Evolutionary conservation across 2,888 invertebrate species (phyloP).

Genomic region (Metopia argyrocephala): DNA sequence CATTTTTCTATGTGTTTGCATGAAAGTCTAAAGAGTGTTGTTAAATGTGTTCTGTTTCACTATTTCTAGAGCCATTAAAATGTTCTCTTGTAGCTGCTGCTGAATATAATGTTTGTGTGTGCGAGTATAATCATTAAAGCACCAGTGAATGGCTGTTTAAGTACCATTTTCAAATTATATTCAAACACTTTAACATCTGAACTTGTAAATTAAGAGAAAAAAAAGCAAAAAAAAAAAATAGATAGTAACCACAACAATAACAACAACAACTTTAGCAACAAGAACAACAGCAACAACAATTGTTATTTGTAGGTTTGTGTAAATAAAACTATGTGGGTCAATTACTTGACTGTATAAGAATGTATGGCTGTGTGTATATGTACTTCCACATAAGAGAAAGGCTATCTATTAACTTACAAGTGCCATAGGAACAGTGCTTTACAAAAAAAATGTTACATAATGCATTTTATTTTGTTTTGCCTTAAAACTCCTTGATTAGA

Average conservation of each 20-base stretch:
- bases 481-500: too few relatives aligned
- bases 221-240: neutral
- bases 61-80: neutral
- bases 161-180: conserved; percentile 43
- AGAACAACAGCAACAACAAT: conserved; percentile 1
- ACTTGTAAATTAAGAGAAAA: conserved; percentile 19
- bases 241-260: neutral
- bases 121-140: conserved; percentile 10
- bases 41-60: neutral
- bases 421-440: too few relatives aligned
- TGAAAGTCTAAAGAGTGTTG: too few relatives aligned
- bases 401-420: too few relatives aligned
- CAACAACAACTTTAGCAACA: conserved; percentile 24
- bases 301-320: too few relatives aligned
- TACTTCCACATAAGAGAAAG: too few relatives aligned
- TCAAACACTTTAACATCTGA: conserved; percentile 47
- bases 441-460: too few relatives aligned
- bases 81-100: neutral
- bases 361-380: too few relatives aligned
- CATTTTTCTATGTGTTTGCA: too few relatives aligned
- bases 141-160: conserved; percentile 13
- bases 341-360: too few relatives aligned
- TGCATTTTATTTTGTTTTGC: too few relatives aligned
- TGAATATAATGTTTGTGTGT: neutral
- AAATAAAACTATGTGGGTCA: too few relatives aligned